Percentiles rank a stretch among this genome's conserved stretches.
Conservation (phyloP, 1,140 invertebrate genomes). For the Eueides isabella region DNA sequence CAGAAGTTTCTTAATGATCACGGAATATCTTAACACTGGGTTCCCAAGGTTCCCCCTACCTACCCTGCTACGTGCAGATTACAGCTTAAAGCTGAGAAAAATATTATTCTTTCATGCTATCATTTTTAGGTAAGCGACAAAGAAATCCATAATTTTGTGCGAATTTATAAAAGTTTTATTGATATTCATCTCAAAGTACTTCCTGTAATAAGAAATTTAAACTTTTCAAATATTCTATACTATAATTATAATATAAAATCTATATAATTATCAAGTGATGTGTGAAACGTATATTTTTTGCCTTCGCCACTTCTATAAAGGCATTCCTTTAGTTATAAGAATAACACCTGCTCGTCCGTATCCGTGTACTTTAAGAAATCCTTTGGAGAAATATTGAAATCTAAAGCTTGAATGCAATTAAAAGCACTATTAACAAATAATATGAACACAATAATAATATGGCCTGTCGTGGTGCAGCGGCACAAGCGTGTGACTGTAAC, state of each 20-base stretch:
- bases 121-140: too few species aligned
- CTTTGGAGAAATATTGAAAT: not conserved
- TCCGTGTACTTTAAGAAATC: constrained; percentile 5
- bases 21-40: too few species aligned
- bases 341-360: not conserved
- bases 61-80: too few species aligned
- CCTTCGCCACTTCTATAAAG: not conserved
- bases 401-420: not conserved
- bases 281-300: constrained; percentile 3
- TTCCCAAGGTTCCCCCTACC: too few species aligned
- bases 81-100: too few species aligned
- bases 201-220: not conserved
- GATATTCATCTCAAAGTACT: not conserved
- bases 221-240: not conserved
- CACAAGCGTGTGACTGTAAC: too few species aligned
- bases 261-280: not conserved
- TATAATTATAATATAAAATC: not conserved
- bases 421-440: not conserved
- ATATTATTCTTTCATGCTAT: too few species aligned
- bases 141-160: not conserved
- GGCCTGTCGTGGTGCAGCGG: too few species aligned
- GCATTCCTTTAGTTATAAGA: not conserved
- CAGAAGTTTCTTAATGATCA: too few species aligned
- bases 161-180: not conserved
- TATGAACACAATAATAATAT: not conserved